phyloP scores from a whole-genome alignment of 1,140 invertebrate species.

The Periplaneta americana region DNA sequence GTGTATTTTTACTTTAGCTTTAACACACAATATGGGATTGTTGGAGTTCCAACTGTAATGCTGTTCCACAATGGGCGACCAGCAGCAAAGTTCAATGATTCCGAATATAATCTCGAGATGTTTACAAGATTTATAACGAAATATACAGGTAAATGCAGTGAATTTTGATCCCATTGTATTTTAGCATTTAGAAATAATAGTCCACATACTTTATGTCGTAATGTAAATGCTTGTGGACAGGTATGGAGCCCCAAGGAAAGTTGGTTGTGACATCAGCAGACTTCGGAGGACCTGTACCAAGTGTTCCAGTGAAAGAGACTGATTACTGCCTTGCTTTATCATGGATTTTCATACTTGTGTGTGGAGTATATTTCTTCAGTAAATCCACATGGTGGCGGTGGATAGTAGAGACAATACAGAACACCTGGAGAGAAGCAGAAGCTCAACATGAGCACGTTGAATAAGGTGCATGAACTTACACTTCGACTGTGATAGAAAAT shows the following conservation, averaged over 20 bases:
- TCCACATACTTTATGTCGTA: background rate
- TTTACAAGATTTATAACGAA: conserved; percentile 78
- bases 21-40: conserved; percentile 88
- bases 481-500: no score
- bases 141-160: conserved; percentile 68
- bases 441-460: conserved; percentile 69
- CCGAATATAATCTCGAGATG: conserved; percentile 70
- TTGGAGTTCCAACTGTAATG: conserved; percentile 88
- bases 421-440: conserved; percentile 86
- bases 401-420: conserved; percentile 77
- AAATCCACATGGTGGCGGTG: conserved; percentile 72
- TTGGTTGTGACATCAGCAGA: conserved; percentile 69
- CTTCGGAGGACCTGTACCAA: conserved; percentile 72
- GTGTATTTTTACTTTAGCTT: conserved; percentile 47
- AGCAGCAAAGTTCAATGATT: conserved; percentile 80
- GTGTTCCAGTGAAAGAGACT: conserved; percentile 59
- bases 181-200: background rate
- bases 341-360: conserved; percentile 81
- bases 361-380: conserved; percentile 68
- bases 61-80: conserved; percentile 89
- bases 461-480: conserved; percentile 24
- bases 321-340: conserved; percentile 79
- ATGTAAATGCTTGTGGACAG: no score
- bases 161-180: no score
- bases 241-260: conserved; percentile 52